Evolutionary conservation across 1,140 invertebrate species (phyloP).

Genomic region (Nylanderia fulva): DNA sequence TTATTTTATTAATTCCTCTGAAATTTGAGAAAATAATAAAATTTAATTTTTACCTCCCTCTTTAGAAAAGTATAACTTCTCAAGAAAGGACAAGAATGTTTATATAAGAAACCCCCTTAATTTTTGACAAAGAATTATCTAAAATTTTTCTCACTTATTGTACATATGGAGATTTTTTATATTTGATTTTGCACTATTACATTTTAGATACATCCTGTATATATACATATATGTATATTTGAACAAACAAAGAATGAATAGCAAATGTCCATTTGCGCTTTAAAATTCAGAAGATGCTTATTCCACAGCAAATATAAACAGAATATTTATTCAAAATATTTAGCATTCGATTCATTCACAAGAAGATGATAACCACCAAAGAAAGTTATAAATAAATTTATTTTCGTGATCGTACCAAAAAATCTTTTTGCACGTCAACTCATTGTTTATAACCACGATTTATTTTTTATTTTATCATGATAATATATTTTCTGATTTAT

Average conservation of each 20-base stretch:
- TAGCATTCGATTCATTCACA: not conserved
- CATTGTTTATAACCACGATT: not conserved
- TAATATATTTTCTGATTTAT: not conserved
- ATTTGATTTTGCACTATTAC: too few relatives aligned
- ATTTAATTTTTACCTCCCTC: too few relatives aligned
- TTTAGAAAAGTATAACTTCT: too few relatives aligned
- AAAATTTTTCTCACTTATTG: too few relatives aligned
- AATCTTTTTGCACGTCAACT: not conserved
- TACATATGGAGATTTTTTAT: too few relatives aligned
- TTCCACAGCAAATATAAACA: not conserved
- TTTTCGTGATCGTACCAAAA: not conserved
- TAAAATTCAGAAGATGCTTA: constrained; percentile 7
- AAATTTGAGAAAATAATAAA: too few relatives aligned
- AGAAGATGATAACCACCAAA: not conserved
- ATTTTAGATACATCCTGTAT: too few relatives aligned
- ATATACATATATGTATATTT: not conserved
- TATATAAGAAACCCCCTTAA: too few relatives aligned
- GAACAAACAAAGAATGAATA: not conserved
- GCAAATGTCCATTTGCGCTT: not conserved
- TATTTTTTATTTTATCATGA: not conserved
- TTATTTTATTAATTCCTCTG: too few relatives aligned
- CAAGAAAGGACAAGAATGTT: too few relatives aligned
- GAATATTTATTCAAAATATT: constrained; percentile 31
- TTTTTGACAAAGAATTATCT: too few relatives aligned
- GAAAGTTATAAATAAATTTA: constrained; percentile 14